A percentile compares a stretch with the other conserved stretches of the same genome.
phyloP scores from a whole-genome alignment of 2,113 vertebrate genomes.

The Coturnix japonica region DNA sequence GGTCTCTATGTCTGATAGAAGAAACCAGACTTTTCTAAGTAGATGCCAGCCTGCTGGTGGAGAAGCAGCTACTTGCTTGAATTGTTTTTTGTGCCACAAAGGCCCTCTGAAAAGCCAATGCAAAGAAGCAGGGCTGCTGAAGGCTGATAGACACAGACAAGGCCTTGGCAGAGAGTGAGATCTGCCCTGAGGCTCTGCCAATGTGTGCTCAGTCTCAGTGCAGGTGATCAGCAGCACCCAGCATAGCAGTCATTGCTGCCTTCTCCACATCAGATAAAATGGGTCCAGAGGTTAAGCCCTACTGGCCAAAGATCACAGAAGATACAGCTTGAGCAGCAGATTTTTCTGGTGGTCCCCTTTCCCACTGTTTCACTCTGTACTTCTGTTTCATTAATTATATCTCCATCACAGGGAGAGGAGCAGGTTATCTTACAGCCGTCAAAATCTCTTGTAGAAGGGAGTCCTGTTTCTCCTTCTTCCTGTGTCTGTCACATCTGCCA shows the following conservation, averaged over 20 bases:
- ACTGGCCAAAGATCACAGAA: background rate
- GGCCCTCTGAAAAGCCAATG: background rate
- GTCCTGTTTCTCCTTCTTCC: background rate
- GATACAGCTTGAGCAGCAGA: no score
- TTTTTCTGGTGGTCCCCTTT: background rate
- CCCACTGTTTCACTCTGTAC: background rate
- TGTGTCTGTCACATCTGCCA: background rate
- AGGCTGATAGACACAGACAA: background rate
- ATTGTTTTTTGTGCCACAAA: background rate
- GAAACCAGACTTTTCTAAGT: background rate
- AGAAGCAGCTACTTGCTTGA: background rate
- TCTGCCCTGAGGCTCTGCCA: background rate
- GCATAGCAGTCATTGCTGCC: background rate
- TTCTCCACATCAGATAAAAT: background rate
- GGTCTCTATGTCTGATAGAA: background rate
- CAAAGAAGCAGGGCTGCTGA: background rate
- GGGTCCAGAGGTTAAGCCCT: background rate
- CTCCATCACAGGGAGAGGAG: background rate
- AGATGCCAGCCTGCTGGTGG: background rate
- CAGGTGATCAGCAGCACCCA: background rate
- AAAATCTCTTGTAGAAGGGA: background rate
- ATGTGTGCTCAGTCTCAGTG: background rate
- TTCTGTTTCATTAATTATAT: background rate
- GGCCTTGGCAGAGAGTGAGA: accelerated
- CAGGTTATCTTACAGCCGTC: background rate